Base-by-base conservation (phyloP, 1,140 invertebrate genomes). In the Tigriopus japonicus region DNA sequence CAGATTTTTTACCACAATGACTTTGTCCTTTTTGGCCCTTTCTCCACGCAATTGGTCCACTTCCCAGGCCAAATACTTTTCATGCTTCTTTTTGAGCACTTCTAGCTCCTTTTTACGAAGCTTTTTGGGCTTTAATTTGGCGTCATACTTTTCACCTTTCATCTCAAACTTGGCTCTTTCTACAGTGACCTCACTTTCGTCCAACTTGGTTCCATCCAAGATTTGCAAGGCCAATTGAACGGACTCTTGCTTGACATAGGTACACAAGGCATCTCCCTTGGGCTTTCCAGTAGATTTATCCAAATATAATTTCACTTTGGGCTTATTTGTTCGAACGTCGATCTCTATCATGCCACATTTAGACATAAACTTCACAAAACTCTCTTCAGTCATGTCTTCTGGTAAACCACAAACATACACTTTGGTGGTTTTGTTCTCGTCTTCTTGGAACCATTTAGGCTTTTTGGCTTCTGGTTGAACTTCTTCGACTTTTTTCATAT, bases 351-450 rank as follows among this genome's bases (percentile, higher is more conserved):
- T 75, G n/a, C 95, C 95, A 78, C 86, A 98, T 74, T 98, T 98
- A 65, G 81, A 80, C 84, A 98, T 96, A 12, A 97, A 71, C 68
- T 90, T 84, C 9, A 85, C 78, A 73, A 93, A 85, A 69, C 89
- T 85, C 63, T 94, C 82, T 68, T 95, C 82, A 0, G 84, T 93
- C 42, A 91, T 83, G 67, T 94, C 86, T 53, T 80, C 64, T 0
- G 95, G 94, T 62, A 99, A 76, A 69, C 92, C 89, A 7, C 83
- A 83, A 1, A 98, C 90, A 76, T 99, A 99, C 1, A 99, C 91
- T 73, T 95, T 94, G 1, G 89, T 94, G 67, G 95, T 97, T 66
- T 86, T 84, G n/a, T 83, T 77, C 54, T 93, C 85, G 66, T 92
- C 83, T 14, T 91, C 72, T 51, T 98, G 84, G 76, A 98, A 97